phyloP scores from a whole-genome alignment of 2,888 invertebrate species.

The Didymodactylos carnosus region DNA sequence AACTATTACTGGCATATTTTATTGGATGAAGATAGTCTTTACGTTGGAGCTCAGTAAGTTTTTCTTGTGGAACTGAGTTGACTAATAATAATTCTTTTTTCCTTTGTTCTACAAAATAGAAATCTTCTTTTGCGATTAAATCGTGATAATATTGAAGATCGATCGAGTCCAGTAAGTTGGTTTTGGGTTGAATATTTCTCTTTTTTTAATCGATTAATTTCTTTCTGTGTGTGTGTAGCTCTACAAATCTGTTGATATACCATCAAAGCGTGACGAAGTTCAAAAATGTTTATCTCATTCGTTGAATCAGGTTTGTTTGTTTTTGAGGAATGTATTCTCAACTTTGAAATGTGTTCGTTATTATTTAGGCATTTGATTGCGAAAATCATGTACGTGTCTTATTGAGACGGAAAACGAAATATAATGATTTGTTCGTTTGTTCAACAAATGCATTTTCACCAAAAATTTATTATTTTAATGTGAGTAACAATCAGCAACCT shows the following conservation, averaged over 20 bases:
- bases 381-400: neutral
- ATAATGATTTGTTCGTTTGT: neutral
- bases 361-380: conserved; percentile 1
- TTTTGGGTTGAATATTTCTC: neutral
- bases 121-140: neutral
- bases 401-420: neutral
- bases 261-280: neutral
- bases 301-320: neutral
- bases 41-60: neutral
- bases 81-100: no score
- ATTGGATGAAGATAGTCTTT: neutral
- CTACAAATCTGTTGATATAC: neutral
- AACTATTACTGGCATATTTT: neutral
- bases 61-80: neutral
- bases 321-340: neutral
- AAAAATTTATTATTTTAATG: neutral
- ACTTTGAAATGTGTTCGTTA: neutral
- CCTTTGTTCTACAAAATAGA: neutral
- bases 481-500: neutral
- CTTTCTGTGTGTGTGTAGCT: neutral
- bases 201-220: no score
- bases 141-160: neutral
- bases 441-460: neutral
- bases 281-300: neutral
- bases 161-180: neutral